phyloP scores from a whole-genome alignment of 2,113 vertebrate genomes.

The Fukomys damarensis region DNA sequence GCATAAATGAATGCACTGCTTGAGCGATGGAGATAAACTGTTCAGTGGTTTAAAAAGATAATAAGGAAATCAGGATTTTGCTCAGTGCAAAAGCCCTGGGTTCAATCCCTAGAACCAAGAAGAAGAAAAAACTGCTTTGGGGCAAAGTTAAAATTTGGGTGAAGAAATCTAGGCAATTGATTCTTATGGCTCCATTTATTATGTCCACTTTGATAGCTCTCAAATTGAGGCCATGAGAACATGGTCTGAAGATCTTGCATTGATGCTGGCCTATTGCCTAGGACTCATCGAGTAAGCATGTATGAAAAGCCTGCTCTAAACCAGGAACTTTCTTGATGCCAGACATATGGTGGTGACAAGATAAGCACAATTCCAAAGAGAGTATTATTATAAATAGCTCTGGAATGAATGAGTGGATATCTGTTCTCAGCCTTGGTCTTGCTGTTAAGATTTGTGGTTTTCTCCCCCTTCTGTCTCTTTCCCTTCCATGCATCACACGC shows the following conservation, averaged over 20 bases:
- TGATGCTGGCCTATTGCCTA: neutral
- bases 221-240: neutral
- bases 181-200: neutral
- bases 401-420: neutral
- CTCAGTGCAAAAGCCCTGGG: neutral
- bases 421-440: neutral
- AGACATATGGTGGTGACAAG: neutral
- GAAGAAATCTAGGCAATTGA: neutral
- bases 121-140: neutral
- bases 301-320: neutral
- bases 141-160: neutral
- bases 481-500: neutral
- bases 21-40: too few species aligned
- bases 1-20: too few species aligned
- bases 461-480: neutral
- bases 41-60: neutral
- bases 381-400: neutral
- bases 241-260: neutral
- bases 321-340: neutral
- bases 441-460: neutral
- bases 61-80: neutral
- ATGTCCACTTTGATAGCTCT: neutral
- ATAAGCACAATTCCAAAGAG: neutral
- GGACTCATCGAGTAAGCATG: neutral
- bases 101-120: neutral